Conservation (phyloP, 2,797 vertebrate genomes). For the Merluccius polli region DNA sequence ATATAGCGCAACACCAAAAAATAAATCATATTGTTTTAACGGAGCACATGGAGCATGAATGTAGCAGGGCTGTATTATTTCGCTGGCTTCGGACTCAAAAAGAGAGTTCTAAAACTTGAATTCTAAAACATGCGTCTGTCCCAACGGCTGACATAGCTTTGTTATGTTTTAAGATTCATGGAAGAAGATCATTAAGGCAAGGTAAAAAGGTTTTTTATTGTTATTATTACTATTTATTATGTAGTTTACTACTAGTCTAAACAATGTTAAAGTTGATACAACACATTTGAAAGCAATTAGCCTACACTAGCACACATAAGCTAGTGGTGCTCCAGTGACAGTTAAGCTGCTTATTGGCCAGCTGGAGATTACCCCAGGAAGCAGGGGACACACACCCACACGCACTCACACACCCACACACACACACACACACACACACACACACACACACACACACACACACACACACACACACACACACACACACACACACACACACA, state of each 20-base stretch:
- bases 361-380: slow-evolving; percentile 72
- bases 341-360: slow-evolving; percentile 72
- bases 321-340: slow-evolving; percentile 54
- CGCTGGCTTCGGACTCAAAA: not conserved
- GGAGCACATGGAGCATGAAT: not conserved
- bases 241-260: too few species aligned
- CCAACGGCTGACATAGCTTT: too few species aligned
- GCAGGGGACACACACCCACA: slow-evolving; percentile 42
- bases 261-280: too few species aligned
- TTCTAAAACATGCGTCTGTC: too few species aligned
- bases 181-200: too few species aligned
- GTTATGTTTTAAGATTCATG: too few species aligned
- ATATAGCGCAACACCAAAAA: not conserved
- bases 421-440: slow-evolving; percentile 29
- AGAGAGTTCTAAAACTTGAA: too few species aligned
- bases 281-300: not conserved
- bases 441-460: slow-evolving; percentile 10
- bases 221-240: not conserved
- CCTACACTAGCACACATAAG: slow-evolving; percentile 21
- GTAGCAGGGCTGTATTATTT: not conserved
- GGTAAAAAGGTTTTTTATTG: not conserved
- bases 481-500: not conserved
- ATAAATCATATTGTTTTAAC: not conserved
- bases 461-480: not conserved
- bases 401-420: slow-evolving; percentile 5